These are phyloP conservation scores for Himalopsyche anomala DNA, from an alignment of 2,888 invertebrate genomes.

Conservation along the genomic window DNA sequence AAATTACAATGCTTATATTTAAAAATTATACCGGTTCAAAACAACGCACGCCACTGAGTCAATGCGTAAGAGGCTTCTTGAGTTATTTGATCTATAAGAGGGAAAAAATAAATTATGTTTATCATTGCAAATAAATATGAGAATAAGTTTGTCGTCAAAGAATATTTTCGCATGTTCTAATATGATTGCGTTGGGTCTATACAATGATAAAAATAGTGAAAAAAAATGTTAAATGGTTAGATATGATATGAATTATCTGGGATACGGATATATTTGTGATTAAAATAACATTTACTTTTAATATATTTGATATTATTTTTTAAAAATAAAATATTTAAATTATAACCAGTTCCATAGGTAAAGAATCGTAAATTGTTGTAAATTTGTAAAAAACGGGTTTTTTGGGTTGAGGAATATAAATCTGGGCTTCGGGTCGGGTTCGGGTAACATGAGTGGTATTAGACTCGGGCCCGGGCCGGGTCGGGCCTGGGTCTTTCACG, in stretches of 20 bases:
- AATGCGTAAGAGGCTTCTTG: neutral
- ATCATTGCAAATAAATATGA: slow-evolving; percentile 29
- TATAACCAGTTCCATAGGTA: too few species aligned
- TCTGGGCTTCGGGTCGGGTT: too few species aligned
- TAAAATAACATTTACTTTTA: neutral
- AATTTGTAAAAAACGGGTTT: too few species aligned
- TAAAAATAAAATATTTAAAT: too few species aligned
- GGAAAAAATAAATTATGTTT: slow-evolving; percentile 40
- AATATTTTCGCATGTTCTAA: neutral
- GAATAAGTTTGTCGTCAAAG: slow-evolving; percentile 11
- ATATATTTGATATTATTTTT: too few species aligned
- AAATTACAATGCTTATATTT: too few species aligned
- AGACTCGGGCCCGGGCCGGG: too few species aligned
- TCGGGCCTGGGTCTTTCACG: too few species aligned
- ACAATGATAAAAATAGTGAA: neutral
- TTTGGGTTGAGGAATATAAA: too few species aligned
- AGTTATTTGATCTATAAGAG: slow-evolving; percentile 36
- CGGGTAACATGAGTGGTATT: too few species aligned
- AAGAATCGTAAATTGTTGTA: too few species aligned
- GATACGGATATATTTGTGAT: neutral
- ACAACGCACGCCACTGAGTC: neutral
- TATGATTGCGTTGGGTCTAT: neutral
- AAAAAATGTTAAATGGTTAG: neutral
- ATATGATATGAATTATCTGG: neutral
- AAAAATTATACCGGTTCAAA: too few species aligned